phyloP scores from a whole-genome alignment of 2,113 vertebrate species.

The Hippocampus zosterae region DNA sequence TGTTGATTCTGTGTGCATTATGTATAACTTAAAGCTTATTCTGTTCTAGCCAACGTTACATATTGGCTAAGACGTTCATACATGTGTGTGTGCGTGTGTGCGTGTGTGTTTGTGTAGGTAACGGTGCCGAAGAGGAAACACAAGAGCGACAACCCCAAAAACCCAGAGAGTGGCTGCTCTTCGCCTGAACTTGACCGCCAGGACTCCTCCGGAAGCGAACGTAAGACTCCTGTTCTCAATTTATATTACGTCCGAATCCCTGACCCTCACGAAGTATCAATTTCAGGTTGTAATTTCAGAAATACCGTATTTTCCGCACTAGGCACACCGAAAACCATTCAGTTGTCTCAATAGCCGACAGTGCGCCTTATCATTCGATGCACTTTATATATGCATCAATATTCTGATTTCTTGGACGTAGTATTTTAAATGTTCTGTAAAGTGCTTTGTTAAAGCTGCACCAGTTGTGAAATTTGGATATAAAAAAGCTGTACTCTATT shows the following conservation, averaged over 20 bases:
- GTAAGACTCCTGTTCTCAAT: constrained; percentile 59
- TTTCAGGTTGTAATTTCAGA: no score
- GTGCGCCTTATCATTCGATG: no score
- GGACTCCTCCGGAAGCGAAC: constrained; percentile 94
- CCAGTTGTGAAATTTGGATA: no score
- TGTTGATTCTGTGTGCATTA: background rate
- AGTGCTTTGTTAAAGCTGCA: no score
- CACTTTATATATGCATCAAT: no score
- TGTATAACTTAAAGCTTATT: background rate
- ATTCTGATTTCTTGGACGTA: no score
- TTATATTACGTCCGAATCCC: background rate
- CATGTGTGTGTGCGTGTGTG: constrained; percentile 7
- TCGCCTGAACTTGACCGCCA: constrained; percentile 91
- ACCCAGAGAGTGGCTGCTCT: constrained; percentile 87
- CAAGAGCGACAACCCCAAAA: constrained; percentile 82
- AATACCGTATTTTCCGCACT: no score
- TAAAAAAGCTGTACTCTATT: no score
- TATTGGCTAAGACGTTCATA: background rate
- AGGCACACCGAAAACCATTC: no score
- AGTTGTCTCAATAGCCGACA: no score
- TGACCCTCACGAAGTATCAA: no score
- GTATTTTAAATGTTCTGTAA: no score
- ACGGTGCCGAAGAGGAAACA: constrained; percentile 90
- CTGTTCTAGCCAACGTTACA: background rate
- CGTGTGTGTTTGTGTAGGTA: constrained; percentile 70